These are phyloP conservation scores for Eupithecia subumbrata DNA, from an alignment of 2,888 invertebrate genomes.

Conservation along the genomic window DNA sequence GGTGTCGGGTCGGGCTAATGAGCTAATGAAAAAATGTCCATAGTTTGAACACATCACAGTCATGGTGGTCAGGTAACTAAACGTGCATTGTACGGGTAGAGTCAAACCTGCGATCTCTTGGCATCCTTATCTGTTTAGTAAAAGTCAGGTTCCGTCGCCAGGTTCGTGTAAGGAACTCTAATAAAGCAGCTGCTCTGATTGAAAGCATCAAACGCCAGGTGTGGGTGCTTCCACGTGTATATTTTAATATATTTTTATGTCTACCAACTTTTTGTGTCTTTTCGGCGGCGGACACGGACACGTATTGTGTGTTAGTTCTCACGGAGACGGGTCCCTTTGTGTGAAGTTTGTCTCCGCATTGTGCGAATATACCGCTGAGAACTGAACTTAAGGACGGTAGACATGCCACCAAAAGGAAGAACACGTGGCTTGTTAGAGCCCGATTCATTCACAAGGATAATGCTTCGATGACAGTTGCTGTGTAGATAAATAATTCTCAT, in stretches of 20 bases:
- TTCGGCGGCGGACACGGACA: slow-evolving; percentile 29
- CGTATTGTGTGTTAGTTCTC: slow-evolving; percentile 40
- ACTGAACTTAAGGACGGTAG: slow-evolving; percentile 5
- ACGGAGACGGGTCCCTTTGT: slow-evolving; percentile 34
- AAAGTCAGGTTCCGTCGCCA: not conserved
- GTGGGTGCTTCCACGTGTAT: slow-evolving; percentile 69
- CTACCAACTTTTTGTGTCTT: slow-evolving; percentile 46
- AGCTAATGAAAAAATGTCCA: too few species aligned
- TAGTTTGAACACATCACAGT: too few species aligned
- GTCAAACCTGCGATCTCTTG: not conserved
- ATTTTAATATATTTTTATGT: slow-evolving; percentile 47
- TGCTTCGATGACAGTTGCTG: not conserved
- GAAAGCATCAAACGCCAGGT: slow-evolving; percentile 66
- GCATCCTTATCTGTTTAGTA: not conserved
- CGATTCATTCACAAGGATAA: not conserved
- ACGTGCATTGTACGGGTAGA: not conserved
- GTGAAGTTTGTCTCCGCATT: slow-evolving; percentile 21
- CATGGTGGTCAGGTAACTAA: not conserved
- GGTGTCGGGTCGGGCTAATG: too few species aligned
- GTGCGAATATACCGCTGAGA: slow-evolving; percentile 12
- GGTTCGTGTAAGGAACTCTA: not conserved
- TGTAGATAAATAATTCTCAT: not conserved
- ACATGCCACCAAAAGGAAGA: not conserved
- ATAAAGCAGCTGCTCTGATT: slow-evolving; percentile 61
- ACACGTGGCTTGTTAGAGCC: slow-evolving; percentile 12